These are phyloP conservation scores for Liparis tanakae DNA, from an alignment of 2,797 vertebrate genomes.

Conservation along the genomic window DNA sequence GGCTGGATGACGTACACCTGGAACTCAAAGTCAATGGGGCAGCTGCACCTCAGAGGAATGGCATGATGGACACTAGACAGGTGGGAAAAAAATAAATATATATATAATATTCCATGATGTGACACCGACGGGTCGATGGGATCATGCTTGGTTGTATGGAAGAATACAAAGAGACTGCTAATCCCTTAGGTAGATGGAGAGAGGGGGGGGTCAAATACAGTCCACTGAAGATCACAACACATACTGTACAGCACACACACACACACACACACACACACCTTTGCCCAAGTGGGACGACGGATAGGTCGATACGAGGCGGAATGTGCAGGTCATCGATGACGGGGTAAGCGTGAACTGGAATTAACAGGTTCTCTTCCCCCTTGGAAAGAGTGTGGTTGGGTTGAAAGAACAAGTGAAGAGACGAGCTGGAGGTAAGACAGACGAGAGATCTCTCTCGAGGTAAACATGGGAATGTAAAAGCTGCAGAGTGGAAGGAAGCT, in stretches of 20 bases:
- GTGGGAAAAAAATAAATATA: constrained; percentile 37
- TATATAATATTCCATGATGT: constrained; percentile 26
- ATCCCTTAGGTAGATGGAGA: constrained; percentile 21
- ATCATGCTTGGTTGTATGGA: constrained; percentile 38
- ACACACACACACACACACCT: constrained; percentile 84
- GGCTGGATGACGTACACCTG: constrained; percentile 83
- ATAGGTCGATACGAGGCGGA: constrained; percentile 87
- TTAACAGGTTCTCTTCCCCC: constrained; percentile 88
- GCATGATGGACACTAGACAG: constrained; percentile 79
- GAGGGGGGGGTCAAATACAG: constrained; percentile 34
- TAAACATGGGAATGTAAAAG: constrained; percentile 3
- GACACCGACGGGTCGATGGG: constrained; percentile 35
- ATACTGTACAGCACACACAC: neutral
- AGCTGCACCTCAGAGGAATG: constrained; percentile 92
- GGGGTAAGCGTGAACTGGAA: constrained; percentile 94
- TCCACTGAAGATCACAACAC: constrained; percentile 6
- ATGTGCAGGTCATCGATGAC: constrained; percentile 87
- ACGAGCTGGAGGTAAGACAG: neutral
- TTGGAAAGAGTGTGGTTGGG: constrained; percentile 36
- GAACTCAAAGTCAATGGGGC: constrained; percentile 93
- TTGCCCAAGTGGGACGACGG: constrained; percentile 86
- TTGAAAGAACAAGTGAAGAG: constrained; percentile 28
- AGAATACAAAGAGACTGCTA: constrained; percentile 61
- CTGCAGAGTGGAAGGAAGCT: neutral
- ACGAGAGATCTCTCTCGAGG: constrained; percentile 22